Percentiles rank a stretch among this genome's conserved stretches.
Conservation (phyloP, 2,113 vertebrate genomes). For the Salvator merianae region DNA sequence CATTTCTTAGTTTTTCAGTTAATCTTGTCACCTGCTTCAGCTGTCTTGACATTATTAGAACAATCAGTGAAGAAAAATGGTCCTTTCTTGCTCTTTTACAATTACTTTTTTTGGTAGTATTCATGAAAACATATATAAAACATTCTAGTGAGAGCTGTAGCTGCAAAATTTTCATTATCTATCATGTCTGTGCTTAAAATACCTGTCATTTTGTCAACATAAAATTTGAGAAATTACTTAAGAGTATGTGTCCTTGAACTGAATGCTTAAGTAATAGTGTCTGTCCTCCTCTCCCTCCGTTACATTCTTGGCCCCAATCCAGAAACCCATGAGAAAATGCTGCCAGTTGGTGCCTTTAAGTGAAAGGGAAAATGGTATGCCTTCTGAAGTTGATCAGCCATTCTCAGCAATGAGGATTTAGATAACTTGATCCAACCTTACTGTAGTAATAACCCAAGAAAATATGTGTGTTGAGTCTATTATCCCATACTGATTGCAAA, state of each 20-base stretch:
- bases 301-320: not conserved
- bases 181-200: constrained; percentile 47
- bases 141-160: constrained; percentile 11
- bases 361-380: no score
- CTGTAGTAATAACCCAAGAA: no score
- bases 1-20: constrained; percentile 45
- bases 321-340: not conserved
- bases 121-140: constrained; percentile 24
- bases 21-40: constrained; percentile 17
- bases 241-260: not conserved
- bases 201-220: constrained; percentile 34
- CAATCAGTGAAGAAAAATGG: constrained; percentile 36
- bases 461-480: no score
- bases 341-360: not conserved
- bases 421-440: not conserved
- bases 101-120: constrained; percentile 24
- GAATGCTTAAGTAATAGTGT: not conserved
- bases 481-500: no score
- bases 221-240: constrained; percentile 43
- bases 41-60: constrained; percentile 32
- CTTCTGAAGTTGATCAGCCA: not conserved
- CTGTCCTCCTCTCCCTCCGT: not conserved
- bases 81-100: constrained; percentile 33
- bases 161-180: constrained; percentile 5
- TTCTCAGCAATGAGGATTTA: no score